These are phyloP conservation scores for Myodes glareolus DNA, from an alignment of 2,113 vertebrate species.

Conservation along the genomic window DNA sequence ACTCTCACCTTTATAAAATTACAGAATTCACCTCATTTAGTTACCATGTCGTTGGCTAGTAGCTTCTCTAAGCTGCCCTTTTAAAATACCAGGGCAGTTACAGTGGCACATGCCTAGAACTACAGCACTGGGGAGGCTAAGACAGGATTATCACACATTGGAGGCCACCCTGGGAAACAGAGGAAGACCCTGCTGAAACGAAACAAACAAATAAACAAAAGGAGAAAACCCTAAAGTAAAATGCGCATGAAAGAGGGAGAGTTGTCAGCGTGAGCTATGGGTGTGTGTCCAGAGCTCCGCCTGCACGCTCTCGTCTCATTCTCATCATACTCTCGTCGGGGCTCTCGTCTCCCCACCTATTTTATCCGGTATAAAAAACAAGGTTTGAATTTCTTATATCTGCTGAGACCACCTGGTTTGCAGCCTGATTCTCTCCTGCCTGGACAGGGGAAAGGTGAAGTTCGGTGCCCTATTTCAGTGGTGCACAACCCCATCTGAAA, in stretches of 20 bases:
- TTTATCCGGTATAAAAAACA: not conserved
- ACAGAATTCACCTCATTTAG: not conserved
- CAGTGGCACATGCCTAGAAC: not conserved
- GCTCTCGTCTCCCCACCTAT: not conserved
- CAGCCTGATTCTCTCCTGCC: not conserved
- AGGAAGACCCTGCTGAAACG: not conserved
- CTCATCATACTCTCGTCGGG: not conserved
- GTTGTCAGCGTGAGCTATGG: not conserved
- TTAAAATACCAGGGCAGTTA: not conserved
- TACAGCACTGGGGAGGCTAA: not conserved
- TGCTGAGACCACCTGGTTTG: not conserved
- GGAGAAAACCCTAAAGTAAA: not conserved
- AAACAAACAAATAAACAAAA: not conserved
- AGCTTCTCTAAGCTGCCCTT: conserved; percentile 6
- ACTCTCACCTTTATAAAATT: not conserved
- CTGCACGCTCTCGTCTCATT: not conserved
- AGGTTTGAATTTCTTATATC: not conserved
- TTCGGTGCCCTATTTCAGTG: not conserved
- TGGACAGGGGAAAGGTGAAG: not conserved
- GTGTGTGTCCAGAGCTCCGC: not conserved
- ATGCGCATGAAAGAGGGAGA: not conserved
- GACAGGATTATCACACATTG: not conserved
- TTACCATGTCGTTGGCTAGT: not conserved
- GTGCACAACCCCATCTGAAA: not conserved
- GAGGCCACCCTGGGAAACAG: not conserved